Evolutionary conservation across 2,888 invertebrate genomes (phyloP).

Genomic region (Acronicta alni): DNA sequence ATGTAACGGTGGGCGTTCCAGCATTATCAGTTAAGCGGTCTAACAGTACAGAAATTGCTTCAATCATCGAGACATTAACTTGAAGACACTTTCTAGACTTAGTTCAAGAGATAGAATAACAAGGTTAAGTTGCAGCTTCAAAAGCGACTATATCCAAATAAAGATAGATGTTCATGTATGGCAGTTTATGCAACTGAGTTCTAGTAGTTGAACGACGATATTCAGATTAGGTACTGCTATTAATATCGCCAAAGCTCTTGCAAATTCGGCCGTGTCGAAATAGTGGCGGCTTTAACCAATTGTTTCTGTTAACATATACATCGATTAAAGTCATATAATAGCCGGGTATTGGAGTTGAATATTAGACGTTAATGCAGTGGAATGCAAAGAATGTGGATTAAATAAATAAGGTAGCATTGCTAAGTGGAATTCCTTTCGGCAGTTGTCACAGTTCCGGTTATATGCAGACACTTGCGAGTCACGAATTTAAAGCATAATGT

Average conservation of each 20-base stretch:
- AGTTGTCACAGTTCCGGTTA: constrained; percentile 64
- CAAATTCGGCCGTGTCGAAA: constrained; percentile 39
- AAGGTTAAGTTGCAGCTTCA: constrained; percentile 14
- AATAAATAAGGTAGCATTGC: constrained; percentile 55
- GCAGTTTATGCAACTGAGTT: constrained; percentile 19
- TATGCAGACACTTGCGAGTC: constrained; percentile 31
- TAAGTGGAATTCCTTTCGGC: constrained; percentile 58
- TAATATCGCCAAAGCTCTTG: constrained; percentile 32
- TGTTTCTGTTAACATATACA: constrained; percentile 32
- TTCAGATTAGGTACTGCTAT: constrained; percentile 18
- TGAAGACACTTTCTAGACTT: constrained; percentile 56
- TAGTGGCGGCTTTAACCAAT: constrained; percentile 27
- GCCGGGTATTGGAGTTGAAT: constrained; percentile 27
- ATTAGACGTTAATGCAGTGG: constrained; percentile 29
- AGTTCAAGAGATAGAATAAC: constrained; percentile 49
- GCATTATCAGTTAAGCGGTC: constrained; percentile 30
- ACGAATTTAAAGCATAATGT: constrained; percentile 1
- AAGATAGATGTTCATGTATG: constrained; percentile 20
- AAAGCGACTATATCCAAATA: constrained; percentile 2
- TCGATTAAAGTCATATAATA: constrained; percentile 32
- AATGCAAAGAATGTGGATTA: constrained; percentile 58
- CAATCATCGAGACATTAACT: constrained; percentile 40
- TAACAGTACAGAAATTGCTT: constrained; percentile 29
- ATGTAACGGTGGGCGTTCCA: constrained; percentile 30
- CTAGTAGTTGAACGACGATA: constrained; percentile 26